Evolutionary conservation across 1,140 invertebrate species (phyloP), one percentile per base, ranked within the genome.

Genomic region (Pseudachorutes palmiensis): DNA sequence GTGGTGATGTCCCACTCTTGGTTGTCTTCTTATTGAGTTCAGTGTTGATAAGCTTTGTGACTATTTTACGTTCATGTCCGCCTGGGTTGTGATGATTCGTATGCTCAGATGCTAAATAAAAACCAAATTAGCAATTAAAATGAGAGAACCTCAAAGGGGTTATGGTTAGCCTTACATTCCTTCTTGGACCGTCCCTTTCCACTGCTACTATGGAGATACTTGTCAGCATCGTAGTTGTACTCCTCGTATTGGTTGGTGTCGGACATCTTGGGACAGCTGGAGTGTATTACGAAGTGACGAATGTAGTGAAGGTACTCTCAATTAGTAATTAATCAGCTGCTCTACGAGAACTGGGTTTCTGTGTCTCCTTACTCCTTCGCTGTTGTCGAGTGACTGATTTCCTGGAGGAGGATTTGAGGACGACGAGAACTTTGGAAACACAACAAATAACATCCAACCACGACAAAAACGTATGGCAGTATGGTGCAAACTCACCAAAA

Each of bases 131-230:
- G 14, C 5, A 26, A 41, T 41, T 19, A 19, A 9, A 19, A 9
- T 5, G 36, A 41, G 5, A 9, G 36, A 41, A 41, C 19, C 5
- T 9, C 19, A 9, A 19, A 19, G 36, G 19, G 19, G 19, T 41
- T 5, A 19, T 19, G 5, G 36, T 19, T 41, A 19, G 14, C 2
- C 59, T 61, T 61, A 61, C 59, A 14, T 28, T 61, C 59, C 29
- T 61, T 61, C 59, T 61, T 61, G 32, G 59, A 61, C 5, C 59
- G 59, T 12, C 31, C 22, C 59, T 61, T 61, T 33, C 59, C 59
- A 61, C 59, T 61, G 24, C 59, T 29, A 61, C 22, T 9, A 31
- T 61, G 59, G 22, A 31, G 16, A 28, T 29, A 61, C 28, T 61
- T 61, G 59, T 61, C 59, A 14, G 24, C 14, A 9, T 61, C 59